Conservation (phyloP, 2,888 invertebrate genomes). For the Orchestes rusci region DNA sequence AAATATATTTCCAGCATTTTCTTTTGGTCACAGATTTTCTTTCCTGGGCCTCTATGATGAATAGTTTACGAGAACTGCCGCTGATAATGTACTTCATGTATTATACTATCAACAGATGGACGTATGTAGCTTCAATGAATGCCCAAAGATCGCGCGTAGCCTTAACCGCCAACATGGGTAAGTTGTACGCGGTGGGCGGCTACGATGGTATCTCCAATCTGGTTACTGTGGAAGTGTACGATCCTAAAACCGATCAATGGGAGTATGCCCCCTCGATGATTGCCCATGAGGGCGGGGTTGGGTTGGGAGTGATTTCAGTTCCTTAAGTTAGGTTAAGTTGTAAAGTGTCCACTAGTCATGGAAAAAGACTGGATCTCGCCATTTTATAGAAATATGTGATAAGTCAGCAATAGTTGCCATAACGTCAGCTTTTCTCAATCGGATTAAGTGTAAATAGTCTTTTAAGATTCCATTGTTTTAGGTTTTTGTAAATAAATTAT, state of each 20-base stretch:
- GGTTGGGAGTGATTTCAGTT: constrained; percentile 67
- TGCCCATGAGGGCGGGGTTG: constrained; percentile 84
- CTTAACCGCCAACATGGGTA: constrained; percentile 75
- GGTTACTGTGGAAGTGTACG: constrained; percentile 77
- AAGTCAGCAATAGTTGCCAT: too few relatives aligned
- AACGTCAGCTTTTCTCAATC: too few relatives aligned
- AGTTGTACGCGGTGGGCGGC: constrained; percentile 75
- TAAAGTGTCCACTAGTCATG: too few relatives aligned
- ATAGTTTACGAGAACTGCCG: too few relatives aligned
- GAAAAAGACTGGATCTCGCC: too few relatives aligned
- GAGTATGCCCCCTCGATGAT: constrained; percentile 69
- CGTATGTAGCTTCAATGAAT: constrained; percentile 70
- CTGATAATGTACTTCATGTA: background rate
- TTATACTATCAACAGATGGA: constrained; percentile 51
- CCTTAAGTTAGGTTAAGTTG: constrained; percentile 19
- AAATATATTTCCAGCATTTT: too few relatives aligned
- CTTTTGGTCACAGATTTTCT: too few relatives aligned
- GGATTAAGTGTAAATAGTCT: too few relatives aligned
- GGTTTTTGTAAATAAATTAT: too few relatives aligned
- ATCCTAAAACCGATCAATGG: constrained; percentile 67
- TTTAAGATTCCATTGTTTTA: too few relatives aligned
- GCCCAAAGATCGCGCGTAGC: constrained; percentile 76
- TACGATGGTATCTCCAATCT: constrained; percentile 75
- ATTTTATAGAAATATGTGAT: too few relatives aligned
- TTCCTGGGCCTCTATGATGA: too few relatives aligned